Evolutionary conservation across 1,140 invertebrate species (phyloP), one percentile per base, ranked within the genome.

Genomic region (Doryteuthis pealeii): DNA sequence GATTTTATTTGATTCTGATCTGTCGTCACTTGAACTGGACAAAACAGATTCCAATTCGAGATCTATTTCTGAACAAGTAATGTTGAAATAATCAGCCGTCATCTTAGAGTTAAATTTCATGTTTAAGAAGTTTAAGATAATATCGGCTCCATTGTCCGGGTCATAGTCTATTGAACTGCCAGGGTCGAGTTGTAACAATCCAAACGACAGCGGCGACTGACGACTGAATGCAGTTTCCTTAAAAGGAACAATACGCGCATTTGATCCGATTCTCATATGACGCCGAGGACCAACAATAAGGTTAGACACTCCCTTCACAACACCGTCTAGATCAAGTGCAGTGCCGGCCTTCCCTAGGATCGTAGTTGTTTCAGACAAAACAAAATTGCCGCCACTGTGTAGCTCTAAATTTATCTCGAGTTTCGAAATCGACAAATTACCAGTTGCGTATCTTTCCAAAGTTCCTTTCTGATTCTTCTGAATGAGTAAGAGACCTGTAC

Each of bases 341-440:
- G 76, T 77, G 6, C 69, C 26, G 1, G 77, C 80, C 43, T 80
- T 78, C 2, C 83, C 83, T 26, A 84, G 70, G 35, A 84, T 80
- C 22, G 77, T 80, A 1, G 81, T 80, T 26, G 80, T 81, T 73
- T 84, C 79, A 4, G 81, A 83, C 31, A 84, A 67, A 15, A 84
- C 79, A 73, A 82, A 83, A 73, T 81, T 78, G 22, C 83, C 83
- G 62, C 81, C 82, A 77, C 81, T 75, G 68, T 83, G 79, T 8
- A 84, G 76, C 70, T 82, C 81, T 33, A 84, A 75, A 69, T 83
- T 84, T 32, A 83, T 79, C 70, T 80, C 76, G 14, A 83, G 76
- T 75, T 82, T 82, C 30, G 83, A 83, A 45, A 78, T 80, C 0
- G 80, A 76, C 40, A 78, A 30, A 45, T 79, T 79, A 43, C 70